phyloP scores from a whole-genome alignment of 2,113 vertebrate species.

The Neolamprologus variostigma region DNA sequence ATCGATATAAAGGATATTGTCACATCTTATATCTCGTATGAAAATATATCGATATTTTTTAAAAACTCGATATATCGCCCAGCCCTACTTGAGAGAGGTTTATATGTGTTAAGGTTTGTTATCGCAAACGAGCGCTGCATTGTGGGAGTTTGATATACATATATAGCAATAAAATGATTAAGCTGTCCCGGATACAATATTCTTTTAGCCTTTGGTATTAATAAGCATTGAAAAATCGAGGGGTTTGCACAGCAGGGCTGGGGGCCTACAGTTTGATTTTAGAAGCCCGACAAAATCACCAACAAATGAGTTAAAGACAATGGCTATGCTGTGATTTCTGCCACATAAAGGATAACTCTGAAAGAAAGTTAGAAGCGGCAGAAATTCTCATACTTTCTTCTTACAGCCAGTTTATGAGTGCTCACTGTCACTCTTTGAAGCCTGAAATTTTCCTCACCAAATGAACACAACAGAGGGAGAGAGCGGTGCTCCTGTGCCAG shows the following conservation, averaged over 20 bases:
- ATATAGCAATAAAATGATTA: neutral
- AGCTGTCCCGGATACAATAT: neutral
- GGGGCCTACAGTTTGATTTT: neutral
- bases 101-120: slow-evolving; percentile 16
- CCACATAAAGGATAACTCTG: neutral
- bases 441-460: neutral
- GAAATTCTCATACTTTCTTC: neutral
- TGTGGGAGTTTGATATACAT: slow-evolving; percentile 4
- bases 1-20: too few relatives aligned
- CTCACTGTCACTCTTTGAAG: neutral
- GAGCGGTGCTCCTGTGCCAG: neutral
- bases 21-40: too few relatives aligned
- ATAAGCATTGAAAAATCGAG: neutral
- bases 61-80: too few relatives aligned
- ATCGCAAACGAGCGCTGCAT: neutral
- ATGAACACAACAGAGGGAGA: neutral
- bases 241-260: neutral
- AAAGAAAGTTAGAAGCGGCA: neutral
- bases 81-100: slow-evolving; percentile 23
- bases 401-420: neutral
- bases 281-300: neutral
- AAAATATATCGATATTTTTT: too few relatives aligned
- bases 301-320: neutral
- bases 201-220: neutral
- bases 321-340: neutral